These are phyloP conservation scores for Rhinichthys osculus DNA, from an alignment of 2,797 vertebrate genomes.

Conservation along the genomic window DNA sequence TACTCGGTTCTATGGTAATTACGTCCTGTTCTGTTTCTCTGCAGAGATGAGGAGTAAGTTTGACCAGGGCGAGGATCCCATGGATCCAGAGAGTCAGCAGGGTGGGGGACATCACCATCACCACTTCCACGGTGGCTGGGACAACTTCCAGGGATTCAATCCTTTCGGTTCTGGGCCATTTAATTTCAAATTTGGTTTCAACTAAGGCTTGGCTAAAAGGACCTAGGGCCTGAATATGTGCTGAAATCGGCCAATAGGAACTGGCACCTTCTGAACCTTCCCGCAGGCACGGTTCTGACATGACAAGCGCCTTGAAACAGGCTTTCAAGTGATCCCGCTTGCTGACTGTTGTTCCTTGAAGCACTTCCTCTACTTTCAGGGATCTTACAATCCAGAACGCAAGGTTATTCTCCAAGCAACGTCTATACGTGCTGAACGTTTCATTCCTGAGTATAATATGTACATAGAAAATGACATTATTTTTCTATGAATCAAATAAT, in stretches of 20 bases:
- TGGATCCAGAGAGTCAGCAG: slow-evolving; percentile 95
- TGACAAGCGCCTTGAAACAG: slow-evolving; percentile 7
- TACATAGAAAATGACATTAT: slow-evolving; percentile 74
- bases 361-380: slow-evolving; percentile 56
- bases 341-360: slow-evolving; percentile 45
- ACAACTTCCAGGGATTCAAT: slow-evolving; percentile 93
- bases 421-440: slow-evolving; percentile 48
- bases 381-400: slow-evolving; percentile 49
- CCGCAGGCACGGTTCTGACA: background rate
- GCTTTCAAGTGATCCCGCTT: slow-evolving; percentile 7
- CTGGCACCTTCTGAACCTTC: background rate
- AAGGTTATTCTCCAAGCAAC: slow-evolving; percentile 54
- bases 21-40: slow-evolving; percentile 37
- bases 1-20: background rate
- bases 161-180: slow-evolving; percentile 96
- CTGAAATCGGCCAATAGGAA: background rate
- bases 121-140: slow-evolving; percentile 87
- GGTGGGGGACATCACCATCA: slow-evolving; percentile 81
- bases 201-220: slow-evolving; percentile 71
- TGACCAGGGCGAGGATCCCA: slow-evolving; percentile 93
- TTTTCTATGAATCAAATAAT: slow-evolving; percentile 79
- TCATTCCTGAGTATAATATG: slow-evolving; percentile 68
- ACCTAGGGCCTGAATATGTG: background rate
- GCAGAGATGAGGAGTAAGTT: slow-evolving; percentile 95
- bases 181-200: slow-evolving; percentile 95